Conservation (phyloP, 2,113 vertebrate species). For the Chionodraco myersi region DNA sequence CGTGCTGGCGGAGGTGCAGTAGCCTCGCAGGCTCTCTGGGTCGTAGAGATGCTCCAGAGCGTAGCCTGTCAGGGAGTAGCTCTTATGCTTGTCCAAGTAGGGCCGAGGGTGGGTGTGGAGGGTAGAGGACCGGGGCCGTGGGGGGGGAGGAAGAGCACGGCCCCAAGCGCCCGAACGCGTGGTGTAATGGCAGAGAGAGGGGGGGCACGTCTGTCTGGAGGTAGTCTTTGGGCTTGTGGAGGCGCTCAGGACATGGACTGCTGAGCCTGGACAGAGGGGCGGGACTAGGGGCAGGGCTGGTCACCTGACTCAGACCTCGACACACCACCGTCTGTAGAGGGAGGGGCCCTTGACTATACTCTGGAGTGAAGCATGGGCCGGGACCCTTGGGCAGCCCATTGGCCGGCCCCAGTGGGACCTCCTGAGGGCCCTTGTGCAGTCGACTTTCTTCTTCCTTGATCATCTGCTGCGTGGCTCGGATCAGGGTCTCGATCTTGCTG, state of each 20-base stretch:
- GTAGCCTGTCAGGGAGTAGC: conserved; percentile 94
- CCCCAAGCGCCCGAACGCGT: conserved; percentile 84
- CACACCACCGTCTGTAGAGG: conserved; percentile 86
- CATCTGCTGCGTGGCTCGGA: conserved; percentile 97
- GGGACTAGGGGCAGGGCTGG: conserved; percentile 90
- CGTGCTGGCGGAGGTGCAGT: conserved; percentile 89
- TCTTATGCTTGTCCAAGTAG: conserved; percentile 94
- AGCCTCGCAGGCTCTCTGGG: conserved; percentile 91
- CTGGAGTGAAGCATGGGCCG: conserved; percentile 85
- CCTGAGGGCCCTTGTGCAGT: conserved; percentile 81
- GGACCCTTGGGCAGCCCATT: conserved; percentile 91
- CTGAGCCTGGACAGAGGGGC: conserved; percentile 89
- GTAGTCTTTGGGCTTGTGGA: conserved; percentile 93
- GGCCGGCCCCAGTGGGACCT: conserved; percentile 84
- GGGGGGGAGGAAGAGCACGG: conserved; percentile 87
- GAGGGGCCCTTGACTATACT: conserved; percentile 85
- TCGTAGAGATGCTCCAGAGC: conserved; percentile 96
- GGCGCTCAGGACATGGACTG: conserved; percentile 90
- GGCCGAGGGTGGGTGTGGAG: conserved; percentile 80
- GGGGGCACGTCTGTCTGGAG: conserved; percentile 90
- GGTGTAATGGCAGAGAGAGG: conserved; percentile 79
- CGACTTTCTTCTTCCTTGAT: conserved; percentile 97
- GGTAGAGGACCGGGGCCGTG: conserved; percentile 83
- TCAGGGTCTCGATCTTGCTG: conserved; percentile 95
- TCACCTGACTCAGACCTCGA: conserved; percentile 79